Percentiles rank a stretch among this genome's conserved stretches.
Conservation (phyloP, 2,797 vertebrate genomes). For the Propithecus deckenii region DNA sequence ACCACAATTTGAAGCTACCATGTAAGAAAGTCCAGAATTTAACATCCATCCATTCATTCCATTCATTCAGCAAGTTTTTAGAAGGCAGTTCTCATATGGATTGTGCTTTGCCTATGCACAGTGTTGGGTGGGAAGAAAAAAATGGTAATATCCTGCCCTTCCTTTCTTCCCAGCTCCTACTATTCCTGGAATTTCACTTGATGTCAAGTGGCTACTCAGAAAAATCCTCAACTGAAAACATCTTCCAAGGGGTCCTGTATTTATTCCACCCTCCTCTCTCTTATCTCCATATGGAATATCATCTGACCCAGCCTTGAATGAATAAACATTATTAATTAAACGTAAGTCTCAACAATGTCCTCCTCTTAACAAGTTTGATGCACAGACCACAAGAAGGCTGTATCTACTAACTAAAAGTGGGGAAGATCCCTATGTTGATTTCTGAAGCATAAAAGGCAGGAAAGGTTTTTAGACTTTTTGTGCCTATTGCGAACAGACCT, state of each 20-base stretch:
- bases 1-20: neutral
- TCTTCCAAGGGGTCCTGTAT: neutral
- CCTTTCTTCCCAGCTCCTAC: neutral
- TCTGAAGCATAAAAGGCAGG: neutral
- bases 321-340: neutral
- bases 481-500: neutral
- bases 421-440: neutral
- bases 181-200: neutral
- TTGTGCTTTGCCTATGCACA: neutral
- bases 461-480: neutral
- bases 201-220: neutral
- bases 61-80: neutral
- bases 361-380: neutral
- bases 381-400: neutral
- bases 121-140: neutral
- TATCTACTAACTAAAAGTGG: neutral
- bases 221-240: conserved; percentile 5
- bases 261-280: neutral
- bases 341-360: neutral
- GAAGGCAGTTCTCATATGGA: neutral
- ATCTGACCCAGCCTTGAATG: neutral
- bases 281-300: neutral
- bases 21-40: neutral
- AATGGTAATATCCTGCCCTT: neutral
- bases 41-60: neutral